Percentiles rank a stretch among this genome's conserved stretches.
phyloP scores from a whole-genome alignment of 2,113 vertebrate species.

The Austrofundulus limnaeus region DNA sequence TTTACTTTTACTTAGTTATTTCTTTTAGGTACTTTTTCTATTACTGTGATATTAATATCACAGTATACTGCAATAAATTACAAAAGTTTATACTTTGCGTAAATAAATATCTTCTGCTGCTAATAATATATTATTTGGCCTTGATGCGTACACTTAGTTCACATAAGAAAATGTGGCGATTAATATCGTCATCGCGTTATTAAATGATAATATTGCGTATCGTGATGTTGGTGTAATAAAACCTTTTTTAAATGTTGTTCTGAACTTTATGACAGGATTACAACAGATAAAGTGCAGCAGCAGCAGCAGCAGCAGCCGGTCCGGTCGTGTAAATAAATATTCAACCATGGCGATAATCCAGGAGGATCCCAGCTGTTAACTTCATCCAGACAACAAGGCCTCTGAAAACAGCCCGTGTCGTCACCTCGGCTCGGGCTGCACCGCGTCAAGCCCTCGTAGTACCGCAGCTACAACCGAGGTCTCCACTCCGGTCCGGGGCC shows the following conservation, averaged over 20 bases:
- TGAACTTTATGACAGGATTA: slow-evolving; percentile 29
- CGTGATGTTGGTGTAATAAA: too few species aligned
- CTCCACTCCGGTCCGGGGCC: slow-evolving; percentile 70
- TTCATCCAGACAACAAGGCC: slow-evolving; percentile 28
- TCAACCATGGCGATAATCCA: slow-evolving; percentile 16
- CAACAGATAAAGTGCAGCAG: slow-evolving; percentile 1
- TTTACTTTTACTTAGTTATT: too few species aligned
- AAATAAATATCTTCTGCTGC: too few species aligned
- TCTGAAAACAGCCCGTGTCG: slow-evolving; percentile 54
- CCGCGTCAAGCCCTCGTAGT: slow-evolving; percentile 74
- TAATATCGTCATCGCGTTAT: too few species aligned
- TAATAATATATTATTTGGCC: too few species aligned
- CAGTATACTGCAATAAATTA: too few species aligned
- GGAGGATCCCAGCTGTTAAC: slow-evolving; percentile 52
- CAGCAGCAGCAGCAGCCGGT: neutral
- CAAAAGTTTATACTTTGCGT: too few species aligned
- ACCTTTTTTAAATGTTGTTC: neutral
- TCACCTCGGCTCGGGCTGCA: slow-evolving; percentile 62
- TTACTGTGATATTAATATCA: too few species aligned
- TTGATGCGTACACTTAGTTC: too few species aligned
- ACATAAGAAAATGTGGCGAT: too few species aligned
- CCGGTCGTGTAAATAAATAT: slow-evolving; percentile 5
- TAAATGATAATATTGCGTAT: too few species aligned
- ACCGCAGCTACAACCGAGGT: slow-evolving; percentile 75
- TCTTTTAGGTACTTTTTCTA: too few species aligned